Conservation (phyloP, 2,888 invertebrate genomes). For the Zygaena filipendulae region DNA sequence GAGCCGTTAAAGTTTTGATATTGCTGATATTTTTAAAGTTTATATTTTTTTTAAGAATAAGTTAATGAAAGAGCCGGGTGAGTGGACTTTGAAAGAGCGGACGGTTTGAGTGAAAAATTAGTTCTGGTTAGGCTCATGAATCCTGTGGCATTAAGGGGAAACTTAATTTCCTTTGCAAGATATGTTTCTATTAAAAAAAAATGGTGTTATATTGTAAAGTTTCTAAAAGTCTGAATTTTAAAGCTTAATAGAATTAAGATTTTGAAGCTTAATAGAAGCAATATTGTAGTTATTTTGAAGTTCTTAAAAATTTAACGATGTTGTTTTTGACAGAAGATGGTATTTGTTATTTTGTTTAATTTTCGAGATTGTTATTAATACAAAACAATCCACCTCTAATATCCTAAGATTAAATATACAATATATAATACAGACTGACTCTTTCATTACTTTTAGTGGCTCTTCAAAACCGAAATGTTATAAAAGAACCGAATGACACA, state of each 20-base stretch:
- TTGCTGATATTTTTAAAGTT: conserved; percentile 23
- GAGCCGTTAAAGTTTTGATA: neutral
- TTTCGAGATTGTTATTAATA: too few relatives aligned
- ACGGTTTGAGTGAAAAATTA: conserved; percentile 1
- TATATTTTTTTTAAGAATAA: conserved; percentile 1
- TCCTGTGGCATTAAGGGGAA: conserved; percentile 6
- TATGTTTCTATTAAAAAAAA: conserved; percentile 2
- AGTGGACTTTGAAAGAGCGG: conserved; percentile 1
- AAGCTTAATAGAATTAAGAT: neutral
- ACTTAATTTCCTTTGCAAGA: conserved; percentile 3
- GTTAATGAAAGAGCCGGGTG: conserved; percentile 3
- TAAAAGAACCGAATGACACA: conserved; percentile 3
- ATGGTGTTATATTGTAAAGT: conserved; percentile 1
- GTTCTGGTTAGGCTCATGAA: conserved; percentile 4
- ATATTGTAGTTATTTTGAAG: conserved; percentile 1
- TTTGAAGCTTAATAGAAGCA: neutral
- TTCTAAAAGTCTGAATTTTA: neutral
- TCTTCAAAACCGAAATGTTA: conserved; percentile 1
- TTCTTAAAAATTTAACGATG: conserved; percentile 2
- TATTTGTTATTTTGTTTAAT: conserved; percentile 1
- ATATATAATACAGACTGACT: conserved; percentile 2
- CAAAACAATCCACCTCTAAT: too few relatives aligned
- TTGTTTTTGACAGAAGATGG: conserved; percentile 2
- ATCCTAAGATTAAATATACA: too few relatives aligned
- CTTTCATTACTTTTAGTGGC: conserved; percentile 1